Evolutionary conservation across 1,140 invertebrate species (phyloP).

Genomic region (Drosophila simulans): DNA sequence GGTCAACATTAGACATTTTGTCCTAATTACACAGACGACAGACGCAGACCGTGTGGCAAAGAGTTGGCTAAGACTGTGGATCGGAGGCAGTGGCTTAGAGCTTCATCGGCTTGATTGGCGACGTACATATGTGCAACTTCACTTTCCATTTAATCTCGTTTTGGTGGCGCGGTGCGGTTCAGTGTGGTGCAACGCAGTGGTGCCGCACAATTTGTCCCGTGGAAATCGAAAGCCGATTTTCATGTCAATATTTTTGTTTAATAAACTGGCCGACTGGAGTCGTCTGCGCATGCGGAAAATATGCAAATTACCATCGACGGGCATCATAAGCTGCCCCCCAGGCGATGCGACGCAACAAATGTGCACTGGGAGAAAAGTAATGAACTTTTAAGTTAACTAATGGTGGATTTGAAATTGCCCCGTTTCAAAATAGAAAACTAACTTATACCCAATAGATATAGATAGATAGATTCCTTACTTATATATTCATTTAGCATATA

Average conservation of each 20-base stretch:
- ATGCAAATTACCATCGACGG: constrained; percentile 69
- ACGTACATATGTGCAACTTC: constrained; percentile 76
- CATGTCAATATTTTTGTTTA: constrained; percentile 82
- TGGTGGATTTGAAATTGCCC: not conserved
- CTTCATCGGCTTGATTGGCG: constrained; percentile 57
- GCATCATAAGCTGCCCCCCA: constrained; percentile 34
- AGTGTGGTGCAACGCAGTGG: constrained; percentile 60
- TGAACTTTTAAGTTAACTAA: not conserved
- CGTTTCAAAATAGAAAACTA: too few species aligned
- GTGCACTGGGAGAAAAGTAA: constrained; percentile 1
- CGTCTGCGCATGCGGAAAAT: constrained; percentile 79
- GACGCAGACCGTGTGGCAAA: constrained; percentile 48
- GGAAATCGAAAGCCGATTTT: constrained; percentile 82
- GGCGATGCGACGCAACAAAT: constrained; percentile 37
- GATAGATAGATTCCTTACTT: too few species aligned
- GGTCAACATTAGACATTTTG: constrained; percentile 80
- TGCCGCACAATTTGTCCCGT: constrained; percentile 79
- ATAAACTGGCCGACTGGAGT: constrained; percentile 59
- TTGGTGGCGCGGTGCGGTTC: constrained; percentile 11
- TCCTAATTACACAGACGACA: constrained; percentile 78
- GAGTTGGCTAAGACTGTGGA: constrained; percentile 11
- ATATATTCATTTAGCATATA: too few species aligned
- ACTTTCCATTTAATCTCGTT: constrained; percentile 82
- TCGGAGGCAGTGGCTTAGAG: constrained; percentile 5
- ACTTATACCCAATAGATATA: too few species aligned